A percentile compares a stretch with the other conserved stretches of the same genome.
phyloP scores from a whole-genome alignment of 2,888 invertebrate genomes.

The Limenitis camilla region DNA sequence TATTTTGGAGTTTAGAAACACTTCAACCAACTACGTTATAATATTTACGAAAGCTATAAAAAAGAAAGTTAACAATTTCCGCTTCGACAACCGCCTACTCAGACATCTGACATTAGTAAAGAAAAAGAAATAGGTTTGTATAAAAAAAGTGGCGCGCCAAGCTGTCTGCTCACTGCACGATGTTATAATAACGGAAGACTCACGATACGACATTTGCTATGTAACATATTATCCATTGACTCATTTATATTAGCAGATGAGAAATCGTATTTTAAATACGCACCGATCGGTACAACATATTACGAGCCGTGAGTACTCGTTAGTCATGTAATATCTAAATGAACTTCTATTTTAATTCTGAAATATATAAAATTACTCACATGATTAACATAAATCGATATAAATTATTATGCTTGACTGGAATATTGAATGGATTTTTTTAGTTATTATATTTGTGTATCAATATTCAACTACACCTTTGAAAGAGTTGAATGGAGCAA shows the following conservation, averaged over 20 bases:
- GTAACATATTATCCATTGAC: constrained; percentile 35
- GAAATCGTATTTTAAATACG: constrained; percentile 3
- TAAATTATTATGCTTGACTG: too few species aligned
- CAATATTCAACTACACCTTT: too few species aligned
- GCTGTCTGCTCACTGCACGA: constrained; percentile 57
- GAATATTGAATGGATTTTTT: too few species aligned
- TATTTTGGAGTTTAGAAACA: constrained; percentile 2
- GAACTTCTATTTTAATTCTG: too few species aligned
- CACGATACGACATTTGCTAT: constrained; percentile 33
- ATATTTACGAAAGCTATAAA: constrained; percentile 57
- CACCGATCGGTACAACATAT: constrained; percentile 17
- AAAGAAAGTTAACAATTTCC: constrained; percentile 64
- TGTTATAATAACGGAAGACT: constrained; percentile 39
- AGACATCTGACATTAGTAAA: constrained; percentile 52
- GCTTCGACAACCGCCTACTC: constrained; percentile 44
- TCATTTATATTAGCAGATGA: constrained; percentile 18
- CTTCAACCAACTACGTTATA: constrained; percentile 32
- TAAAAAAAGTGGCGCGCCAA: constrained; percentile 67
- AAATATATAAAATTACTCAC: too few species aligned
- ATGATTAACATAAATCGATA: too few species aligned
- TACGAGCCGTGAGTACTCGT: background rate
- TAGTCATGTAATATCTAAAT: background rate
- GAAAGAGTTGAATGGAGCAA: too few species aligned
- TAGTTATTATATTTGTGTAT: too few species aligned
- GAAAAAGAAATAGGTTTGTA: constrained; percentile 45